Base-by-base conservation (phyloP, 2,113 vertebrate genomes). In the Cariama cristata region DNA sequence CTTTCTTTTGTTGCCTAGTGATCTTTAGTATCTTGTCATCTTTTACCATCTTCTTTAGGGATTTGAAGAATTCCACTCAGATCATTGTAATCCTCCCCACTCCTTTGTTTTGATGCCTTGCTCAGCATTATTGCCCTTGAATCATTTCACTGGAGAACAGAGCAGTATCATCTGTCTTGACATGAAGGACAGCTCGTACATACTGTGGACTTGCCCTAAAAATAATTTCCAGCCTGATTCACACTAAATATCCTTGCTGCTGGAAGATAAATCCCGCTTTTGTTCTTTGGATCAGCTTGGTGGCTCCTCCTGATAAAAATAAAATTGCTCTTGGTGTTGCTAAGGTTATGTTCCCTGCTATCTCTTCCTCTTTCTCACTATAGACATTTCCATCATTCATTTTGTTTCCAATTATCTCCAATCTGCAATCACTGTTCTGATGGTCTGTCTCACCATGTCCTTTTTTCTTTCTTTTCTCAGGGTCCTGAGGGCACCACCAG, bases 261-360 rank as follows among this genome's bases (percentile, higher is more conserved):
- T 90, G 38, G 56, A 84, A 77, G 68, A 86, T 81, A 94, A 89
- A 96, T 93, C 42, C 69, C 45, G 50, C 7, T 84, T 96, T 58
- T 89, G 14, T 91, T 91, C 59, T 89, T 81, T 74, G 59, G 40
- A 74, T 87, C 71, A 71, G 38, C 21, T 73, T 0, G 1, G 24
- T 84, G 28, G 53, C 32, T 89, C 27, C 40, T 93, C 15, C 30
- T 56, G 53, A 71, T 77, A 77, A 93, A 88, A 94, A 80, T 74
- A 72, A 83, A 89, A 76, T 79, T 62, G 5, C 6, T 86, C 14
- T 86, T n/a, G 14, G 21, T 56, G 17, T 86, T 88, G 28, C 32
- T 83, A 64, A 90, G 23, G 62, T 68, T 91, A n/a, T 60, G 12
- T 74, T 75, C 47, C 30, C 30, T 60, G 33, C 27, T 56, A 60